Evolutionary conservation across 1,140 invertebrate genomes (phyloP).

Genomic region (Drosophila malerkotliana): DNA sequence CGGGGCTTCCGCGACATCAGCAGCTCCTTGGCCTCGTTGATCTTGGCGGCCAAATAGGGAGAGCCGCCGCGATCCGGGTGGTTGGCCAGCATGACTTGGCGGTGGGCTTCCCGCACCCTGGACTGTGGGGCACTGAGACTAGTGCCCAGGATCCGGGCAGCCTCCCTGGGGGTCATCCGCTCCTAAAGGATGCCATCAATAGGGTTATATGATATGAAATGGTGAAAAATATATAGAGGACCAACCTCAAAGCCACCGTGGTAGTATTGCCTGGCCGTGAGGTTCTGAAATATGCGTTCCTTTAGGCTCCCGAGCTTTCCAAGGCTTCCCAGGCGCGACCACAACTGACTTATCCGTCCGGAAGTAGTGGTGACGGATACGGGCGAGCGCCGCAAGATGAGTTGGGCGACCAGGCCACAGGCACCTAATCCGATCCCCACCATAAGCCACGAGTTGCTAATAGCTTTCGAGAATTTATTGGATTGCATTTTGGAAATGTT

Average conservation of each 20-base stretch:
- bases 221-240: neutral
- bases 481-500: slow-evolving; percentile 6
- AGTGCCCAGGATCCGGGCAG: slow-evolving; percentile 14
- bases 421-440: slow-evolving; percentile 1
- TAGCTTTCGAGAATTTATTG: neutral
- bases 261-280: neutral
- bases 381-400: slow-evolving; percentile 5
- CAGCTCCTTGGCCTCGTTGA: slow-evolving; percentile 24
- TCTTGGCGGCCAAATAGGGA: slow-evolving; percentile 13
- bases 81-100: slow-evolving; percentile 11
- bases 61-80: slow-evolving; percentile 27
- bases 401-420: neutral
- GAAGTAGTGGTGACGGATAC: neutral
- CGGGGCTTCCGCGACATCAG: neutral
- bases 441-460: neutral
- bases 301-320: neutral
- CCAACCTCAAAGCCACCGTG: slow-evolving; percentile 19
- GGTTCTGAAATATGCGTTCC: neutral
- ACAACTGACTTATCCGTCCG: neutral
- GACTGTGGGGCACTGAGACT: slow-evolving; percentile 5
- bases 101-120: slow-evolving; percentile 5
- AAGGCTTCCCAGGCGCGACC: neutral
- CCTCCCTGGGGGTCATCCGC: slow-evolving; percentile 16
- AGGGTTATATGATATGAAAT: neutral
- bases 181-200: neutral